These are phyloP conservation scores for Bombus soroeensis DNA, from an alignment of 1,140 invertebrate genomes.

Conservation along the genomic window DNA sequence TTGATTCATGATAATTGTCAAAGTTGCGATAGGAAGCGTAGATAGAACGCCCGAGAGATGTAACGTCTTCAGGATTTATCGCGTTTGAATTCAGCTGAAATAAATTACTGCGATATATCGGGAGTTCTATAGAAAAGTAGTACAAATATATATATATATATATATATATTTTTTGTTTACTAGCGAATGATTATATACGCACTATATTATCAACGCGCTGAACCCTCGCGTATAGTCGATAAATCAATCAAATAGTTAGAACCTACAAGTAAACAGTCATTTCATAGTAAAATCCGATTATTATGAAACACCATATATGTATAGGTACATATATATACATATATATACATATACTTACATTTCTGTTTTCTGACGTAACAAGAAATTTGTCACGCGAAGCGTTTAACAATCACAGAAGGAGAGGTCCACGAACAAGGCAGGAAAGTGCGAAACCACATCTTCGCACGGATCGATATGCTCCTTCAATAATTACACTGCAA, in stretches of 20 bases:
- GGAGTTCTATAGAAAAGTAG: neutral
- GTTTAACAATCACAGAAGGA: neutral
- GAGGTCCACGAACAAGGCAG: neutral
- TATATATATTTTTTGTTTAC: too few relatives aligned
- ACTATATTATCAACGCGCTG: neutral
- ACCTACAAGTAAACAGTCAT: neutral
- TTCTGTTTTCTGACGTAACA: neutral
- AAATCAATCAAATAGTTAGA: neutral
- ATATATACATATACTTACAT: too few relatives aligned
- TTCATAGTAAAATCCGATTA: neutral
- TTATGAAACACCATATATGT: too few relatives aligned
- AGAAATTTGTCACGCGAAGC: neutral
- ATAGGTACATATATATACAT: too few relatives aligned
- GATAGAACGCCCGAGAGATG: neutral
- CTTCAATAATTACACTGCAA: constrained; percentile 25
- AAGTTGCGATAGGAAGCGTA: neutral
- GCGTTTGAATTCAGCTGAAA: neutral
- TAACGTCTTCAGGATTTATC: too few relatives aligned
- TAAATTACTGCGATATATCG: neutral
- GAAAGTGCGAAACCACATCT: neutral
- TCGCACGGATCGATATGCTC: neutral
- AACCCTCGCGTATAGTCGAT: neutral
- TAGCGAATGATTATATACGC: too few relatives aligned
- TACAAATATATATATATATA: neutral
- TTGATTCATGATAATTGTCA: neutral